A percentile compares a stretch with the other conserved stretches of the same genome.
phyloP scores from a whole-genome alignment of 2,113 vertebrate species.

The Tonatia bakeri region DNA sequence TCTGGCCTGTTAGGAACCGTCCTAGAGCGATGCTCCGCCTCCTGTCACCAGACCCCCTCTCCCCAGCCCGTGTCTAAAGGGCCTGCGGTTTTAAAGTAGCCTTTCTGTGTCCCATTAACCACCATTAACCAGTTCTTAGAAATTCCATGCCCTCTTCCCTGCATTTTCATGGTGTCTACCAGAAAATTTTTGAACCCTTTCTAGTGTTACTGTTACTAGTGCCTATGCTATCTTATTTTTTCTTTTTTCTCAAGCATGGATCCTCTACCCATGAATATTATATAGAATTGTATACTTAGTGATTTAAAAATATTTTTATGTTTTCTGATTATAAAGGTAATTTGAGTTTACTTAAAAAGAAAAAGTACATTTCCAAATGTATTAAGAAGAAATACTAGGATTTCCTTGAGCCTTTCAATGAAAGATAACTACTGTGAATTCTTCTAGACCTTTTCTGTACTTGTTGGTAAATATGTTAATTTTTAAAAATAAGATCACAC shows the following conservation, averaged over 20 bases:
- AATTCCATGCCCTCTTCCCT: not conserved
- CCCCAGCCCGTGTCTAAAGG: no score
- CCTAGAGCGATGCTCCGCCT: no score
- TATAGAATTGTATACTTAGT: constrained; percentile 8
- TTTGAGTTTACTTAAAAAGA: constrained; percentile 11
- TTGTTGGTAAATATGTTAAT: not conserved
- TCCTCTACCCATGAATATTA: not conserved
- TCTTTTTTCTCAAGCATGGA: not conserved
- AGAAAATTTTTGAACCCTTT: constrained; percentile 1
- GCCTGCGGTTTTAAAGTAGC: not conserved
- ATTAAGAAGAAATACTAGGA: not conserved
- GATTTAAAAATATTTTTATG: not conserved
- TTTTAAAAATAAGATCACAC: not conserved
- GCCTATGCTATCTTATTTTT: not conserved
- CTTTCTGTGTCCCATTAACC: not conserved
- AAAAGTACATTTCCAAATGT: not conserved
- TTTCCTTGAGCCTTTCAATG: not conserved
- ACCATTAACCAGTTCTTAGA: not conserved
- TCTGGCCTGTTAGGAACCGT: no score
- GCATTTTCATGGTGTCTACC: not conserved
- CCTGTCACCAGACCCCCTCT: no score
- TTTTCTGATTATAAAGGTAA: constrained; percentile 33
- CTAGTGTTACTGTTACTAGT: not conserved
- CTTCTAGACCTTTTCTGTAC: not conserved
- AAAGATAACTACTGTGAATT: not conserved